Percentiles rank a stretch among this genome's conserved stretches.
phyloP scores from a whole-genome alignment of 2,888 invertebrate species.

The Cyrtodaria siliqua region DNA sequence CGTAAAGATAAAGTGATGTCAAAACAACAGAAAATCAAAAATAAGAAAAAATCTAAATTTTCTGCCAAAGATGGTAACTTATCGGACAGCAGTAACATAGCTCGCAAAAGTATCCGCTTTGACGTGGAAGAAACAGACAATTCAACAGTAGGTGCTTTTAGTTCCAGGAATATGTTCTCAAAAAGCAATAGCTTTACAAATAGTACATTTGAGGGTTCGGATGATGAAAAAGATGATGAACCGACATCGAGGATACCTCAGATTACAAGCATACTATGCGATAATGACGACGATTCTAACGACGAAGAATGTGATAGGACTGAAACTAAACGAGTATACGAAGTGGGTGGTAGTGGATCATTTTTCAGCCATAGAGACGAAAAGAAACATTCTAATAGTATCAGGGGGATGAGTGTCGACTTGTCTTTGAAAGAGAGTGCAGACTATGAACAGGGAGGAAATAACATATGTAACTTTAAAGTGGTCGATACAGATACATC shows the following conservation, averaged over 20 bases:
- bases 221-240: neutral
- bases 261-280: conserved; percentile 31
- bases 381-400: no score
- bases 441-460: conserved; percentile 3
- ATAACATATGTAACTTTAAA: conserved; percentile 34
- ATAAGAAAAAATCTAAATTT: no score
- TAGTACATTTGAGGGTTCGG: conserved; percentile 6
- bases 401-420: no score
- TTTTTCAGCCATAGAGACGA: no score
- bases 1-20: conserved; percentile 48
- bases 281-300: conserved; percentile 15
- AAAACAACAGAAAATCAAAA: conserved; percentile 17
- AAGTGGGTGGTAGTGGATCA: no score
- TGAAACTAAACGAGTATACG: no score
- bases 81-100: no score
- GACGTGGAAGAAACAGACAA: neutral
- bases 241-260: conserved; percentile 35
- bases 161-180: neutral
- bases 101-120: neutral
- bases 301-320: neutral
- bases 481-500: conserved; percentile 13
- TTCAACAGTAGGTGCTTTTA: neutral
- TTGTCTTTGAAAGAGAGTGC: neutral
- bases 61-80: neutral
- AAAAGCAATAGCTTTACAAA: neutral